Percentiles rank a stretch among this genome's conserved stretches.
Evolutionary conservation across 2,113 vertebrate genomes (phyloP).

Genomic region (Scortum barcoo): DNA sequence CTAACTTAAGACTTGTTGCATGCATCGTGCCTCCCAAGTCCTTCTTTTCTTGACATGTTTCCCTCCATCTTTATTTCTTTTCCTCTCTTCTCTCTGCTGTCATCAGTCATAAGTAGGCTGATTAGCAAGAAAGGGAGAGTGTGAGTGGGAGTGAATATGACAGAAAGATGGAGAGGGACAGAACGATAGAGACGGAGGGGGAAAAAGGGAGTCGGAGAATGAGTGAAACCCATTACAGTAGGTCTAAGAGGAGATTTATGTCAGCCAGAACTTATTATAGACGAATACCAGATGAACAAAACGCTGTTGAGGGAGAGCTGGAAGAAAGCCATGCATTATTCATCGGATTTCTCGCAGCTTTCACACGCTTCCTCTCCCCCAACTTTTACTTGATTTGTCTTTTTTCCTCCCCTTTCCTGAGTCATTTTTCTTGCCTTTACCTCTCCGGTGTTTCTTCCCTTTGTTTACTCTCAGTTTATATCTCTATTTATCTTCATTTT

Average conservation of each 20-base stretch:
- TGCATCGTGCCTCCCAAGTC: not conserved
- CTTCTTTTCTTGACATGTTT: not conserved
- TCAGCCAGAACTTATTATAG: conserved; percentile 56
- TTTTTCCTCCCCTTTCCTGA: not conserved
- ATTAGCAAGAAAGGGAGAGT: conserved; percentile 6
- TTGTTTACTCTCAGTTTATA: not conserved
- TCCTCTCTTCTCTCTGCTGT: not conserved
- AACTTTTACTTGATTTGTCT: conserved; percentile 41
- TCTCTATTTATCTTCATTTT: conserved; percentile 26
- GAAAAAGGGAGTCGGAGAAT: conserved; percentile 10
- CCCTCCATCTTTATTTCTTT: no score
- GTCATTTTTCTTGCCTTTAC: conserved; percentile 15
- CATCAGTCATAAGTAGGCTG: conserved; percentile 16
- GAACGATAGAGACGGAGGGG: conserved; percentile 14
- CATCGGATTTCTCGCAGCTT: conserved; percentile 42
- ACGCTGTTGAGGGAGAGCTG: conserved; percentile 19
- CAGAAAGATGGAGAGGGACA: conserved; percentile 10
- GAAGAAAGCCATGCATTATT: conserved; percentile 67
- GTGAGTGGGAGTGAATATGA: conserved; percentile 17
- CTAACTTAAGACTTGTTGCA: not conserved
- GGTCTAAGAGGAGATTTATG: conserved; percentile 67
- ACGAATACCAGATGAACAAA: conserved; percentile 59
- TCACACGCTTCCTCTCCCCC: conserved; percentile 9
- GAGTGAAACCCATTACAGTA: conserved; percentile 56
- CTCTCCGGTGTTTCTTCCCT: not conserved